phyloP scores from a whole-genome alignment of 2,888 invertebrate genomes.

The Dryococelus australis region DNA sequence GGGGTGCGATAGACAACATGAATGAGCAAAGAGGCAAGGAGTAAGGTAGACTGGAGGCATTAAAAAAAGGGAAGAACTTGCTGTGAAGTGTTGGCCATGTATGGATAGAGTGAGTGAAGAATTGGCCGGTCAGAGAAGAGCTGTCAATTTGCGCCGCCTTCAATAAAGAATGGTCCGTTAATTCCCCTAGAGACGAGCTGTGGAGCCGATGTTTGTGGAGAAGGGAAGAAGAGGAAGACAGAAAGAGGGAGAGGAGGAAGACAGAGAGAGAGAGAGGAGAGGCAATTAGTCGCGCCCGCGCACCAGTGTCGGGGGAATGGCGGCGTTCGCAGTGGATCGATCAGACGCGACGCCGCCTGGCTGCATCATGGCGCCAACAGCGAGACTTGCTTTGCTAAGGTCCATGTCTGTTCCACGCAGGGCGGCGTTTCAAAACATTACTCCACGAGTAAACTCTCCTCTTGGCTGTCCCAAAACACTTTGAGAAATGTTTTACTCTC shows the following conservation, averaged over 20 bases:
- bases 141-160: slow-evolving; percentile 27
- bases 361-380: not conserved
- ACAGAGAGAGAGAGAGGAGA: not conserved
- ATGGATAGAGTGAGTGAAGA: not conserved
- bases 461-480: no score
- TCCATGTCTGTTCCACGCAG: no score
- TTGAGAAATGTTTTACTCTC: no score
- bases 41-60: no score
- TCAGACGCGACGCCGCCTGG: not conserved
- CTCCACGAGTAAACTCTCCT: no score
- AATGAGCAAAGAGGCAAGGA: no score
- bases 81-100: no score
- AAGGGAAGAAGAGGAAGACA: not conserved
- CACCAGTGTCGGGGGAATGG: not conserved
- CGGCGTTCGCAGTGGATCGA: not conserved
- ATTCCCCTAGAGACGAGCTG: slow-evolving; percentile 18
- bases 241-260: not conserved
- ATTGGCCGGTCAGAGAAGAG: not conserved
- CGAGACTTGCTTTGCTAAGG: no score
- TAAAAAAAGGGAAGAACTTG: no score
- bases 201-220: not conserved
- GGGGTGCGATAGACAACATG: no score
- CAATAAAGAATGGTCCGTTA: slow-evolving; percentile 24
- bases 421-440: no score
- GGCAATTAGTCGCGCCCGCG: slow-evolving; percentile 13